Percentiles rank a stretch among this genome's conserved stretches.
phyloP scores from a whole-genome alignment of 1,140 invertebrate genomes.

The Eumaeus atala region DNA sequence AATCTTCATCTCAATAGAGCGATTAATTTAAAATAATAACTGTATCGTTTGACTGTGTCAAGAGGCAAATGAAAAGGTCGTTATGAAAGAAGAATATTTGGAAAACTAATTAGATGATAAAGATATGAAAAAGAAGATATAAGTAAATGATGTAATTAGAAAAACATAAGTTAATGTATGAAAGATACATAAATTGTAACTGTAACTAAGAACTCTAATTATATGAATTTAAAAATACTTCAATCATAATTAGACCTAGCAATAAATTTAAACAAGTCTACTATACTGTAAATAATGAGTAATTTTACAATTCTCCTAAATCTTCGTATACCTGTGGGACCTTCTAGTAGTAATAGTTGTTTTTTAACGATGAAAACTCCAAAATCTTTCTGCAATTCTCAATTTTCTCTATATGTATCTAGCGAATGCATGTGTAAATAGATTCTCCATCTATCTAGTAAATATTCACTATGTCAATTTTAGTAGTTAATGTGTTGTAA shows the following conservation, averaged over 20 bases:
- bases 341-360: slow-evolving; percentile 10
- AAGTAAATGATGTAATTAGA: not conserved
- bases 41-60: not conserved
- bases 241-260: slow-evolving; percentile 1
- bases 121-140: not conserved
- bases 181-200: not conserved
- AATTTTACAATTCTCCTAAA: slow-evolving; percentile 10
- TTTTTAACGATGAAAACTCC: slow-evolving; percentile 11
- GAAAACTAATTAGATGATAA: not conserved
- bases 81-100: not conserved
- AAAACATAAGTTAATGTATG: not conserved
- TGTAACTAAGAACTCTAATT: not conserved
- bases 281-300: slow-evolving; percentile 11
- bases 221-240: not conserved
- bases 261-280: slow-evolving; percentile 11
- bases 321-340: slow-evolving; percentile 13
- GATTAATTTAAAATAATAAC: not conserved
- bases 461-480: slow-evolving; percentile 10
- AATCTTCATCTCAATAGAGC: no score
- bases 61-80: not conserved
- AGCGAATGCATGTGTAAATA: not conserved
- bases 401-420: slow-evolving; percentile 3
- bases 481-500: slow-evolving; percentile 12
- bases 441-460: not conserved
- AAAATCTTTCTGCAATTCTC: slow-evolving; percentile 1